Evolutionary conservation across 2,888 invertebrate species (phyloP).

Genomic region (Xestoiulus laeticollis): DNA sequence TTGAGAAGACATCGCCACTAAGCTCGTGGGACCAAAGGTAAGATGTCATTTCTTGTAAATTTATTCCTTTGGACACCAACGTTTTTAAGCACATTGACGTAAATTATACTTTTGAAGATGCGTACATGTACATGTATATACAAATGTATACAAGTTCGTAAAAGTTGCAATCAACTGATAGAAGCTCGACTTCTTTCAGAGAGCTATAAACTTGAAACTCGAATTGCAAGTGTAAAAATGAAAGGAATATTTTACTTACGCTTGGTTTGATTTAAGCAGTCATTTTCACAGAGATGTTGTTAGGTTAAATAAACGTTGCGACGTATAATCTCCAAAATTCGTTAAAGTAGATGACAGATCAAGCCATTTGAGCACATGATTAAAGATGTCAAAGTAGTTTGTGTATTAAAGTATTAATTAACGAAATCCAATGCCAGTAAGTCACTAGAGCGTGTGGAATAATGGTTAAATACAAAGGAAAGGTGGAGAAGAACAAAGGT

Average conservation of each 20-base stretch:
- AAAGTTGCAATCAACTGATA: background rate
- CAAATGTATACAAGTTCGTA: background rate
- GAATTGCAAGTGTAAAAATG: background rate
- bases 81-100: background rate
- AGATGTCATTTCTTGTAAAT: background rate
- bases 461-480: background rate
- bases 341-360: background rate
- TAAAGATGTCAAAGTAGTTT: background rate
- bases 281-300: background rate
- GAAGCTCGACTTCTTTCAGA: background rate
- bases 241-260: background rate
- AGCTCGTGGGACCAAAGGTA: constrained; percentile 32
- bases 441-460: background rate
- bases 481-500: background rate
- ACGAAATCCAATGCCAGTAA: background rate
- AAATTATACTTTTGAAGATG: background rate
- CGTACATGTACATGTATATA: too few species aligned
- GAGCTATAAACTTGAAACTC: background rate
- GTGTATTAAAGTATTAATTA: background rate
- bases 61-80: background rate
- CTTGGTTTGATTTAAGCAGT: background rate
- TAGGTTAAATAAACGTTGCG: background rate
- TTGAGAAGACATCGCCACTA: background rate
- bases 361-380: background rate
- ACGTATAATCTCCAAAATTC: background rate